phyloP scores from a whole-genome alignment of 1,140 invertebrate genomes.

The Diprion similis region DNA sequence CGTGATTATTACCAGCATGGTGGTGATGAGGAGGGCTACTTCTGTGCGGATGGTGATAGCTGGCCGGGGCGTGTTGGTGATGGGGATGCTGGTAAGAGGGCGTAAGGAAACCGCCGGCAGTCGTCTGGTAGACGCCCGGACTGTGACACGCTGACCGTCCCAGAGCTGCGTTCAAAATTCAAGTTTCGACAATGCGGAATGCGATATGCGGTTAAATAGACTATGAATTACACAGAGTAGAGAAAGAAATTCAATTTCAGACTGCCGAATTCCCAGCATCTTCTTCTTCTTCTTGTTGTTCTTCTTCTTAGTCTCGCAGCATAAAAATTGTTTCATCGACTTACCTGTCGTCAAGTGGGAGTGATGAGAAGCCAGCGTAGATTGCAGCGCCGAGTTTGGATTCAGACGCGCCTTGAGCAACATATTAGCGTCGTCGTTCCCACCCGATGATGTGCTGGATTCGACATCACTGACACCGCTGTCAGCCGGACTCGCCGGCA shows the following conservation, averaged over 20 bases:
- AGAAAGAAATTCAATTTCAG: too few relatives aligned
- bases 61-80: constrained; percentile 43
- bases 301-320: too few relatives aligned
- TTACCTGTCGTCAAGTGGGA: constrained; percentile 60
- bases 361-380: constrained; percentile 55
- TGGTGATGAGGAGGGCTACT: constrained; percentile 57
- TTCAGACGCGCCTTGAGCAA: constrained; percentile 84
- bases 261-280: background rate
- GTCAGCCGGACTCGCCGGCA: constrained; percentile 96
- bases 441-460: constrained; percentile 86
- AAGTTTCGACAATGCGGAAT: too few relatives aligned
- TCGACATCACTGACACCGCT: constrained; percentile 97
- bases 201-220: too few relatives aligned
- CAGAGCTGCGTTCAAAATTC: constrained; percentile 43
- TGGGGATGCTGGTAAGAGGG: constrained; percentile 57
- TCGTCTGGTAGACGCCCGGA: constrained; percentile 56
- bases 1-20: constrained; percentile 44
- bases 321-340: background rate
- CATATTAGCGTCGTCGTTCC: constrained; percentile 82
- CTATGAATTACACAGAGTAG: too few relatives aligned
- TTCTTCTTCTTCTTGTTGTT: background rate
- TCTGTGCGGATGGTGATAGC: constrained; percentile 57
- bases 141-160: constrained; percentile 66
- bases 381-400: constrained; percentile 59
- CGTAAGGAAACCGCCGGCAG: constrained; percentile 51